phyloP scores from a whole-genome alignment of 2,113 vertebrate genomes.

The Heterotilapia buettikoferi region DNA sequence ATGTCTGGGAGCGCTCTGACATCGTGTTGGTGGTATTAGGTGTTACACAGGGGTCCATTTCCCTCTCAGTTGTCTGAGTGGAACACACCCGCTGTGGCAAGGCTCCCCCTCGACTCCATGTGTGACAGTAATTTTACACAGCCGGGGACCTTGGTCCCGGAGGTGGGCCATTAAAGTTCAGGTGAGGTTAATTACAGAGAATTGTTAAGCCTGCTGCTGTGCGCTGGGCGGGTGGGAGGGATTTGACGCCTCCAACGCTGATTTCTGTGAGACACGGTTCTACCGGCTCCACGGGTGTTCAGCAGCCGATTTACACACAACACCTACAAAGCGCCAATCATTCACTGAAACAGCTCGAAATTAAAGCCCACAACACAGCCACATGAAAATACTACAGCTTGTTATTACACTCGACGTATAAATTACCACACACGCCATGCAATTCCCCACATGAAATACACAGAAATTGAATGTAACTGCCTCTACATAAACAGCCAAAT shows the following conservation, averaged over 20 bases:
- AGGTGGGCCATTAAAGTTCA: conserved; percentile 73
- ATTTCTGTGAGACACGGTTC: conserved; percentile 42
- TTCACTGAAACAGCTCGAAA: conserved; percentile 49
- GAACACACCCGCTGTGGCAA: conserved; percentile 54
- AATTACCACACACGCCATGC: conserved; percentile 44
- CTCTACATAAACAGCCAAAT: conserved; percentile 46
- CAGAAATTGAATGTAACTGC: conserved; percentile 8
- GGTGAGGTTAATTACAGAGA: conserved; percentile 76
- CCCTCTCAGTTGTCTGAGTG: conserved; percentile 54
- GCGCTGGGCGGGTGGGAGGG: conserved; percentile 49
- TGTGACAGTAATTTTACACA: conserved; percentile 69
- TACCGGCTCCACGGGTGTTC: conserved; percentile 50
- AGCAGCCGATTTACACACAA: conserved; percentile 65
- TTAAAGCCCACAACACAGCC: conserved; percentile 57
- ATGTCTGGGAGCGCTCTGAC: conserved; percentile 37
- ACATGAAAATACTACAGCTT: conserved; percentile 57
- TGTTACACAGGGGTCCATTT: conserved; percentile 67
- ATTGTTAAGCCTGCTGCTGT: conserved; percentile 68
- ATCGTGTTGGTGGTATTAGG: conserved; percentile 60
- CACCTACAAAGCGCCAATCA: conserved; percentile 63
- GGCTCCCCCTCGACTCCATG: conserved; percentile 35
- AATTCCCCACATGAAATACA: conserved; percentile 32
- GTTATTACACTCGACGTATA: conserved; percentile 51
- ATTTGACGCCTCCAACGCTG: conserved; percentile 42
- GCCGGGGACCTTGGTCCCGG: conserved; percentile 56